phyloP scores from a whole-genome alignment of 2,113 vertebrate genomes.

The Bubalus kerabau region DNA sequence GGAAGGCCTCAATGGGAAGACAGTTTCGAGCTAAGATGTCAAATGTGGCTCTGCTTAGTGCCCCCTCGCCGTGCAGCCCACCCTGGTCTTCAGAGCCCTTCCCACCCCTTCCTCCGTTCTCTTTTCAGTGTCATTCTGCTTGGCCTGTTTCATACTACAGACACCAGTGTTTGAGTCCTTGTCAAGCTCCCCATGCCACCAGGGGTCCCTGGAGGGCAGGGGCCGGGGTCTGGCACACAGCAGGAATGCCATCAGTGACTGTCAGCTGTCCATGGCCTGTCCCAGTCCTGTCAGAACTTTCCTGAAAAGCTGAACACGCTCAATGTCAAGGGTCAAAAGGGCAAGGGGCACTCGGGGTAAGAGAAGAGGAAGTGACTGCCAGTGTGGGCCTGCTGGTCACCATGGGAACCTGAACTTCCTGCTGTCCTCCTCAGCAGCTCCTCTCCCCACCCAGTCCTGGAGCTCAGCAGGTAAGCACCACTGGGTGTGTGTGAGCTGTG shows the following conservation, averaged over 20 bases:
- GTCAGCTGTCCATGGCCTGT: not conserved
- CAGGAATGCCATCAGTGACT: not conserved
- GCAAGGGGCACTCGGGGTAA: not conserved
- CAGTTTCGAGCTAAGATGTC: not conserved
- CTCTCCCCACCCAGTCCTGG: not conserved
- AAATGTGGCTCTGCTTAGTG: not conserved
- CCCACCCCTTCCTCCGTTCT: not conserved
- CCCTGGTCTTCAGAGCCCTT: not conserved
- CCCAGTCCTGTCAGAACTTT: not conserved
- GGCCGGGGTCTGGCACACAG: not conserved
- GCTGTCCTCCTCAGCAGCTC: not conserved
- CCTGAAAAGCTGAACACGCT: not conserved
- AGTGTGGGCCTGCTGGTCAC: not conserved
- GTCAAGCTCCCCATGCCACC: not conserved
- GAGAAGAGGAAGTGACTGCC: not conserved
- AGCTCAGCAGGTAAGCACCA: not conserved
- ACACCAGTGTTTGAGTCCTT: not conserved
- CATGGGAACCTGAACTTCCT: conserved; percentile 3
- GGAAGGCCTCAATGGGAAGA: not conserved
- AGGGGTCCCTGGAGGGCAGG: not conserved
- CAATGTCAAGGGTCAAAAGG: not conserved
- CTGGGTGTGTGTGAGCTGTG: conserved; percentile 39
- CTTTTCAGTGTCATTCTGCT: not conserved
- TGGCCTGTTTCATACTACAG: not conserved
- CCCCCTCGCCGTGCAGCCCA: not conserved